These are phyloP conservation scores for Syncerus caffer DNA, from an alignment of 2,797 vertebrate species.

Conservation along the genomic window DNA sequence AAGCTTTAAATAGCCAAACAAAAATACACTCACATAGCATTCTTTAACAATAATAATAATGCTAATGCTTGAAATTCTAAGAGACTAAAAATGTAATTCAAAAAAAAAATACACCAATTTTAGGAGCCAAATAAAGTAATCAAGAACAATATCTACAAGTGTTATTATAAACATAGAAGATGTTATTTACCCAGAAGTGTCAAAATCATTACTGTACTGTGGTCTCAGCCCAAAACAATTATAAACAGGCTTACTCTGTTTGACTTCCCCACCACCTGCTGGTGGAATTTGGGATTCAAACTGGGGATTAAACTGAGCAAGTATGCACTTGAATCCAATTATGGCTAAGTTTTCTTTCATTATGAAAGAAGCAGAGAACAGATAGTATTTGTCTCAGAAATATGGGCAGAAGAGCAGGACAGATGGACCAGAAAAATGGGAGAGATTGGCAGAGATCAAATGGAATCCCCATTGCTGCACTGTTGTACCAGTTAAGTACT, in stretches of 20 bases:
- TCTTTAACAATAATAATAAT: not conserved
- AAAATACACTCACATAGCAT: not conserved
- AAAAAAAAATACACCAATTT: not conserved
- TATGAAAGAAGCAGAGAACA: not conserved
- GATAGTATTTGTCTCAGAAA: not conserved
- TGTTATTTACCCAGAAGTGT: constrained; percentile 6
- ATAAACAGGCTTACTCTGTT: not conserved
- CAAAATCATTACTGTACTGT: not conserved
- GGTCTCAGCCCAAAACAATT: not conserved
- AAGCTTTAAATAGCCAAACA: not conserved
- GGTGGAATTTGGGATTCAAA: not conserved
- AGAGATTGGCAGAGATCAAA: not conserved
- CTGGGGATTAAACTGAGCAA: not conserved
- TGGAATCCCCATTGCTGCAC: not conserved
- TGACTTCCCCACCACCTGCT: constrained; percentile 35
- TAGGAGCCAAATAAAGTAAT: not conserved
- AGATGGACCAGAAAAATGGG: not conserved
- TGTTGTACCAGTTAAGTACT: not conserved
- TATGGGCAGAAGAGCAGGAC: not conserved
- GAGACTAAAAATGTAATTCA: not conserved
- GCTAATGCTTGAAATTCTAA: not conserved
- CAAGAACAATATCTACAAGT: not conserved
- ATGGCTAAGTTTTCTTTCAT: not conserved
- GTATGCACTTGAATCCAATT: not conserved
- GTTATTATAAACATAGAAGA: constrained; percentile 6